Evolutionary conservation across 2,888 invertebrate species (phyloP).

Genomic region (Tetramorium bicarinatum): DNA sequence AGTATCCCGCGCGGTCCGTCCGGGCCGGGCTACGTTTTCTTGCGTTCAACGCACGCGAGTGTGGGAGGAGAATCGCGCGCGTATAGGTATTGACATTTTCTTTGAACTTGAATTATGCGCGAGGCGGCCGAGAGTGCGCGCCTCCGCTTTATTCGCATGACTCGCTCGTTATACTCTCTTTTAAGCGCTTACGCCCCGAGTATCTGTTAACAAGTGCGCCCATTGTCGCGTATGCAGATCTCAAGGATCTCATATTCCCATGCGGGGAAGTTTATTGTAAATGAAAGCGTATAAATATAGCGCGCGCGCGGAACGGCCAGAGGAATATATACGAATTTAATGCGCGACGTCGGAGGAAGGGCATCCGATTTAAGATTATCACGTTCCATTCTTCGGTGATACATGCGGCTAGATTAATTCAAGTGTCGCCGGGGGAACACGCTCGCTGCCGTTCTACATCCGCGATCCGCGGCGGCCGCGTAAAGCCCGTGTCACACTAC

Average conservation of each 20-base stretch:
- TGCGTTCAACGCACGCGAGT: constrained; percentile 20
- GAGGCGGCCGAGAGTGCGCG: constrained; percentile 25
- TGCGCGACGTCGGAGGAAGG: background rate
- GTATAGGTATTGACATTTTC: constrained; percentile 47
- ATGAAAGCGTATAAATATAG: constrained; percentile 11
- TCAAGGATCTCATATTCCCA: constrained; percentile 23
- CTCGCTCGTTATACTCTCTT: constrained; percentile 25
- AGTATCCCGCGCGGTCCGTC: constrained; percentile 40
- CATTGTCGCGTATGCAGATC: constrained; percentile 34
- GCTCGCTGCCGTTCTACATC: constrained; percentile 45
- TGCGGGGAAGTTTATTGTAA: constrained; percentile 18
- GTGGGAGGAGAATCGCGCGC: constrained; percentile 11
- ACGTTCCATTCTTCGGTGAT: constrained; percentile 22
- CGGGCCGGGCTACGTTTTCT: constrained; percentile 16
- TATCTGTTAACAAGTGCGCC: constrained; percentile 53
- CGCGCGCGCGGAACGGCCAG: background rate
- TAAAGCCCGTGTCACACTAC: background rate
- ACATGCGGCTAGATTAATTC: constrained; percentile 8
- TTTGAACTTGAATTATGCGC: constrained; percentile 56
- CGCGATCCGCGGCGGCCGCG: constrained; percentile 5
- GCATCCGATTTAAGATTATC: constrained; percentile 38
- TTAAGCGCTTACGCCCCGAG: constrained; percentile 17
- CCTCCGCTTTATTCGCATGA: constrained; percentile 42
- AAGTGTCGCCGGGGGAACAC: background rate
- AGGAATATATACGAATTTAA: constrained; percentile 18